Conservation (phyloP, 2,888 invertebrate genomes). For the Micropterix aruncella region DNA sequence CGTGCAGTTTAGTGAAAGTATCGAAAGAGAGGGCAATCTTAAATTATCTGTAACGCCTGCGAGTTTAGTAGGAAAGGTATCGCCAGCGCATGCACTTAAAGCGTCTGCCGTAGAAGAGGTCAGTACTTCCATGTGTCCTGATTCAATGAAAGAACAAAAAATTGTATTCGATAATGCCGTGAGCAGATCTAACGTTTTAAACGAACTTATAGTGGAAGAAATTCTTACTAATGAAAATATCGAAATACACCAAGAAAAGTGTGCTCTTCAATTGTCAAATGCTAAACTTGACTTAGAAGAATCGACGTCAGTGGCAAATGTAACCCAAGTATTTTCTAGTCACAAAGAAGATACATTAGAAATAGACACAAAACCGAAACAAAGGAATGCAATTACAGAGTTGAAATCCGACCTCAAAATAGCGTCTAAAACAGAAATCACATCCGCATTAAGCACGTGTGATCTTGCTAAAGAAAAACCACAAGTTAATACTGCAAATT, state of each 20-base stretch:
- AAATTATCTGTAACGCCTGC: slow-evolving; percentile 19
- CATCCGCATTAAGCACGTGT: slow-evolving; percentile 21
- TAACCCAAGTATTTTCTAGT: slow-evolving; percentile 37
- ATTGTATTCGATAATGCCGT: slow-evolving; percentile 19
- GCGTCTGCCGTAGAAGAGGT: slow-evolving; percentile 29
- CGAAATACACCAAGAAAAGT: slow-evolving; percentile 34
- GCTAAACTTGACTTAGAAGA: slow-evolving; percentile 35
- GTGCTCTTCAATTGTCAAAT: slow-evolving; percentile 37
- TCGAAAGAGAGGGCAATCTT: slow-evolving; percentile 51
- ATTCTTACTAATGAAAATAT: slow-evolving; percentile 36
- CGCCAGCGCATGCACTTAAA: slow-evolving; percentile 26
- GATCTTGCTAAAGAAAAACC: slow-evolving; percentile 18
- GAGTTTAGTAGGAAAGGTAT: slow-evolving; percentile 17
- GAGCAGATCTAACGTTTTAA: slow-evolving; percentile 23
- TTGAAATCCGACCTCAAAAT: slow-evolving; percentile 37
- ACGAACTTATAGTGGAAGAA: slow-evolving; percentile 28
- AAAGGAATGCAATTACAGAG: slow-evolving; percentile 34
- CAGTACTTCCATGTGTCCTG: slow-evolving; percentile 28
- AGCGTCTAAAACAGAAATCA: slow-evolving; percentile 33
- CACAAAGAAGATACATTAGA: slow-evolving; percentile 35
- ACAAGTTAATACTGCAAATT: slow-evolving; percentile 23
- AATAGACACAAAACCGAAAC: slow-evolving; percentile 21
- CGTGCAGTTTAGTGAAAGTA: slow-evolving; percentile 43
- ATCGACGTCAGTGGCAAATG: slow-evolving; percentile 43
- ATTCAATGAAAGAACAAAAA: slow-evolving; percentile 17